phyloP scores from a whole-genome alignment of 2,113 vertebrate species.

The Otocyon megalotis region DNA sequence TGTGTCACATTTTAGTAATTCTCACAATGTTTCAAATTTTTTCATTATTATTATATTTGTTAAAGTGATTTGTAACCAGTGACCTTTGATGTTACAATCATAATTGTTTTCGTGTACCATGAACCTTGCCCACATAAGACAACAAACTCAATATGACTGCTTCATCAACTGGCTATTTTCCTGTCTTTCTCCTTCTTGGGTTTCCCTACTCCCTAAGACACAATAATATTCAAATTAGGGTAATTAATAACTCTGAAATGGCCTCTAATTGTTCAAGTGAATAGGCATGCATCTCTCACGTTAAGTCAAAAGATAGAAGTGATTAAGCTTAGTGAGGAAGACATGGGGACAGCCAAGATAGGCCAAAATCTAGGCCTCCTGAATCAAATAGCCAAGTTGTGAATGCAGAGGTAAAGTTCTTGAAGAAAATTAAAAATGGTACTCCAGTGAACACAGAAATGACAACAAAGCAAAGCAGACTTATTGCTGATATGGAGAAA shows the following conservation, averaged over 20 bases:
- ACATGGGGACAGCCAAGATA: background rate
- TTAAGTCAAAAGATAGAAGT: background rate
- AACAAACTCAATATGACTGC: background rate
- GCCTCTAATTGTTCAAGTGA: background rate
- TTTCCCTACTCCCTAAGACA: background rate
- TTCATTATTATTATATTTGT: background rate
- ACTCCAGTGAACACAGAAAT: background rate
- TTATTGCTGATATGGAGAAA: background rate
- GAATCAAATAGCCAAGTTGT: background rate
- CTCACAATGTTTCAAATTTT: background rate
- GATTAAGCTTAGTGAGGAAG: background rate
- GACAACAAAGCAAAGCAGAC: background rate
- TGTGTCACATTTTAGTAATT: background rate
- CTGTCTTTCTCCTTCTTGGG: background rate
- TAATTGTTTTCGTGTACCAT: background rate
- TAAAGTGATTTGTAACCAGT: background rate
- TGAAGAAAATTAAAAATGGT: background rate
- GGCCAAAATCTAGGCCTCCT: background rate
- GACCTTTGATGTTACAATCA: background rate
- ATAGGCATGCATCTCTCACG: background rate
- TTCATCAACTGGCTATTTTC: background rate
- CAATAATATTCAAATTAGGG: background rate
- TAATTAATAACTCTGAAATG: background rate
- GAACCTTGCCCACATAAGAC: background rate
- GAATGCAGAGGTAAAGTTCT: background rate